Percentiles rank a stretch among this genome's conserved stretches.
Evolutionary conservation across 2,113 vertebrate species (phyloP).

Genomic region (Grus americana): DNA sequence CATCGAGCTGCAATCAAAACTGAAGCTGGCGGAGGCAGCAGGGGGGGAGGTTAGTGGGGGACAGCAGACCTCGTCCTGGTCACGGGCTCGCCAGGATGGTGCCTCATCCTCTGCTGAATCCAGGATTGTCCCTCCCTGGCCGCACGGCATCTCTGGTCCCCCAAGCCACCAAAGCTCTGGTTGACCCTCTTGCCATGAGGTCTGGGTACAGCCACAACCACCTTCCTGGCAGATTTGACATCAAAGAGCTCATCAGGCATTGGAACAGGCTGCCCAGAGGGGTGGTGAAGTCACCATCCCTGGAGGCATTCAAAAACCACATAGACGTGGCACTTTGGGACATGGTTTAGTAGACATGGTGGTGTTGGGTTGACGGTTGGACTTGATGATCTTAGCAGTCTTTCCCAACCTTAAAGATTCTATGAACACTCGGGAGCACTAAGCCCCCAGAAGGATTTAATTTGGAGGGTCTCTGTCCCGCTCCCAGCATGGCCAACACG

Average conservation of each 20-base stretch:
- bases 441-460: neutral
- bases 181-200: neutral
- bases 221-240: neutral
- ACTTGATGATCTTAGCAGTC: no score
- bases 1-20: neutral
- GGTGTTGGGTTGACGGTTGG: no score
- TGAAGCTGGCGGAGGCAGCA: neutral
- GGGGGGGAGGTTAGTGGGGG: no score
- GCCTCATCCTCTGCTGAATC: rapidly evolving
- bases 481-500: neutral
- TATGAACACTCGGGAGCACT: rapidly evolving
- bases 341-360: no score
- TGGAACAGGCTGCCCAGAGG: no score
- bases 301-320: no score
- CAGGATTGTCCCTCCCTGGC: neutral
- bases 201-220: neutral
- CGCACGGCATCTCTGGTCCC: neutral
- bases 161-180: neutral
- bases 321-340: no score
- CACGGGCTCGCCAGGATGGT: neutral
- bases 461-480: neutral
- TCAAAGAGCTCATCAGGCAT: neutral
- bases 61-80: neutral
- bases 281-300: no score
- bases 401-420: no score